phyloP scores from a whole-genome alignment of 1,140 invertebrate genomes.

The Drosophila nigromelanica region DNA sequence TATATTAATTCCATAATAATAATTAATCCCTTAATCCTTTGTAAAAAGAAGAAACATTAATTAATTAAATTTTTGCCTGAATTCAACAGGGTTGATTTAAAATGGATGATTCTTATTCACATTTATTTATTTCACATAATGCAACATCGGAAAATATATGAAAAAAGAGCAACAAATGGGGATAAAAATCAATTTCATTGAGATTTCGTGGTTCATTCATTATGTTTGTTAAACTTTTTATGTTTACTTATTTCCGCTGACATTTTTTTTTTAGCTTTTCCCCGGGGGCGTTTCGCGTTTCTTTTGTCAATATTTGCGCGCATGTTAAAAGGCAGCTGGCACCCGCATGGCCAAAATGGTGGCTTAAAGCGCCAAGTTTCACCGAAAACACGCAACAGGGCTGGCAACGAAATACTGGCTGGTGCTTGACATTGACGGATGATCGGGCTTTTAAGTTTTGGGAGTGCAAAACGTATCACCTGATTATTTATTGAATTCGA shows the following conservation, averaged over 20 bases:
- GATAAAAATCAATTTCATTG: conserved; percentile 35
- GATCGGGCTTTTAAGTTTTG: conserved; percentile 25
- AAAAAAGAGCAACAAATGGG: not conserved
- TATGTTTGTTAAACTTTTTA: conserved; percentile 19
- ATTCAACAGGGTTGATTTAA: no score
- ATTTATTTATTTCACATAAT: no score
- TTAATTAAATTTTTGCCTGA: no score
- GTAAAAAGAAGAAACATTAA: no score
- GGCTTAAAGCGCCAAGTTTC: conserved; percentile 8
- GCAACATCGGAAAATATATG: not conserved
- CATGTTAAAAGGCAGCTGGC: conserved; percentile 34
- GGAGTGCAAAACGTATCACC: conserved; percentile 31
- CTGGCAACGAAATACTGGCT: conserved; percentile 16
- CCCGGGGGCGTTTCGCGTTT: not conserved
- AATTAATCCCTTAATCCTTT: no score
- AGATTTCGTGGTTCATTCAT: conserved; percentile 29
- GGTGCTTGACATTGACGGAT: conserved; percentile 28
- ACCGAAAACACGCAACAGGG: conserved; percentile 18
- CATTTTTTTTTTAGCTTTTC: not conserved
- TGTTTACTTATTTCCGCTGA: conserved; percentile 9
- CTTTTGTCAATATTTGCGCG: conserved; percentile 39
- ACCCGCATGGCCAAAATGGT: not conserved
- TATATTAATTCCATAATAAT: no score
- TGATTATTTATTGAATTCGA: conserved; percentile 45
- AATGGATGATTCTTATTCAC: no score